A percentile compares a stretch with the other conserved stretches of the same genome.
phyloP scores from a whole-genome alignment of 2,888 invertebrate species.

The Scaptodrosophila latifasciaeformis region DNA sequence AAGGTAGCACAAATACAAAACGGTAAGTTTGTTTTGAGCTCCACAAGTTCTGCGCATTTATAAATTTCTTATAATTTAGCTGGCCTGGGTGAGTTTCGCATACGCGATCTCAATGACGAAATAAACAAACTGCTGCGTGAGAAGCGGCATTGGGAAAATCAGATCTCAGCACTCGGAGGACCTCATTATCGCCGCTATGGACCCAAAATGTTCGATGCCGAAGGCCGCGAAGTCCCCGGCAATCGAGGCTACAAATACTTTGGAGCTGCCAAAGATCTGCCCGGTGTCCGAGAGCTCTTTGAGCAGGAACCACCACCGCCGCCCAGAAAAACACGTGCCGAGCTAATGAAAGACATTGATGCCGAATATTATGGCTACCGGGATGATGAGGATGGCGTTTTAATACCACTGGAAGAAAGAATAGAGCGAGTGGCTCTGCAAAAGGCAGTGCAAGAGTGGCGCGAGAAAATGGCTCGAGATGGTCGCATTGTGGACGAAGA shows the following conservation, averaged over 20 bases:
- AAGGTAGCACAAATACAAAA: conserved; percentile 99
- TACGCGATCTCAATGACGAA: conserved; percentile 98
- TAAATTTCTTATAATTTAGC: conserved; percentile 79
- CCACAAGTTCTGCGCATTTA: too few species aligned
- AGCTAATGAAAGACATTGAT: conserved; percentile 98
- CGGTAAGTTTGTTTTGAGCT: conserved; percentile 80
- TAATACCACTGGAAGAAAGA: conserved; percentile 89
- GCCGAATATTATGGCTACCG: conserved; percentile 99
- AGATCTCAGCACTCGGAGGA: conserved; percentile 95
- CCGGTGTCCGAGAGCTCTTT: conserved; percentile 97
- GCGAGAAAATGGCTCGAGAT: conserved; percentile 77
- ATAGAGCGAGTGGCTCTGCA: conserved; percentile 83
- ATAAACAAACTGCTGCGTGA: conserved; percentile 98
- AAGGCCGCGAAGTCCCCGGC: conserved; percentile 97
- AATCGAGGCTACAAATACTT: conserved; percentile 99
- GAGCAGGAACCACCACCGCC: conserved; percentile 95
- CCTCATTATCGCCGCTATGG: conserved; percentile 94
- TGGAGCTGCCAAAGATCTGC: conserved; percentile 97
- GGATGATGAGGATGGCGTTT: conserved; percentile 98
- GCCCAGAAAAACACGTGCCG: conserved; percentile 93
- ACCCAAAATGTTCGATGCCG: conserved; percentile 94
- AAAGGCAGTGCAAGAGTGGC: conserved; percentile 84
- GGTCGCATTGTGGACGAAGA: conserved; percentile 83
- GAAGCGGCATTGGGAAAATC: conserved; percentile 98
- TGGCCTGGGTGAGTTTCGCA: conserved; percentile 98